Conservation (phyloP, 2,113 vertebrate species). For the Dendrocopos noguchii region DNA sequence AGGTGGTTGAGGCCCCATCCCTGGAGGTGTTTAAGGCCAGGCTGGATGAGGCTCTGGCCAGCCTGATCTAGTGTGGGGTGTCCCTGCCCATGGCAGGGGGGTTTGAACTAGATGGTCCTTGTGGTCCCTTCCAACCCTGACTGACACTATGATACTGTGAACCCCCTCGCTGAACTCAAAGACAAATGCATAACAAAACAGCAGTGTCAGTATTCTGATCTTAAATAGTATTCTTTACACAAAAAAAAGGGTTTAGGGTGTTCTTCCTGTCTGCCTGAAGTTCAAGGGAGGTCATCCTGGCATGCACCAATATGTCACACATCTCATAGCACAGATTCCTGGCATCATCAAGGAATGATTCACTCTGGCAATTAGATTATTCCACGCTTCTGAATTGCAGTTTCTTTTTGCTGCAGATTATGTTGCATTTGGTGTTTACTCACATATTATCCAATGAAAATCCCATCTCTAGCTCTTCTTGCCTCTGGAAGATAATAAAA, state of each 20-base stretch:
- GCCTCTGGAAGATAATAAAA: constrained; percentile 42
- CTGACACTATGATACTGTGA: neutral
- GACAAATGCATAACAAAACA: fast-evolving
- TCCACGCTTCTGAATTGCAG: neutral
- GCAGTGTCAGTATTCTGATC: neutral
- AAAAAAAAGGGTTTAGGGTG: neutral
- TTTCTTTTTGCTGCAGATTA: neutral
- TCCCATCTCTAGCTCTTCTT: constrained; percentile 66
- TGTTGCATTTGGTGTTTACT: constrained; percentile 44
- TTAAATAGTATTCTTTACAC: neutral
- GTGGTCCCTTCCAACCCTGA: too few relatives aligned
- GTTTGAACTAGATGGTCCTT: too few relatives aligned
- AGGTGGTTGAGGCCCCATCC: too few relatives aligned
- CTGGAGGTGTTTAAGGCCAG: too few relatives aligned
- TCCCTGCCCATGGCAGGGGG: too few relatives aligned
- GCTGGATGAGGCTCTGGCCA: too few relatives aligned
- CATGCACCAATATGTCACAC: neutral
- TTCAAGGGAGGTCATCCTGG: neutral
- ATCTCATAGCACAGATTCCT: constrained; percentile 1
- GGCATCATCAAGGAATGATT: neutral
- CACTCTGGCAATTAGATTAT: neutral
- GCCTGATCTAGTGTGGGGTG: too few relatives aligned
- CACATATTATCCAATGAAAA: constrained; percentile 68
- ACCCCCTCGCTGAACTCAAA: neutral
- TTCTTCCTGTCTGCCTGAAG: neutral